phyloP scores from a whole-genome alignment of 2,113 vertebrate species.

The Burhinus bistriatus region DNA sequence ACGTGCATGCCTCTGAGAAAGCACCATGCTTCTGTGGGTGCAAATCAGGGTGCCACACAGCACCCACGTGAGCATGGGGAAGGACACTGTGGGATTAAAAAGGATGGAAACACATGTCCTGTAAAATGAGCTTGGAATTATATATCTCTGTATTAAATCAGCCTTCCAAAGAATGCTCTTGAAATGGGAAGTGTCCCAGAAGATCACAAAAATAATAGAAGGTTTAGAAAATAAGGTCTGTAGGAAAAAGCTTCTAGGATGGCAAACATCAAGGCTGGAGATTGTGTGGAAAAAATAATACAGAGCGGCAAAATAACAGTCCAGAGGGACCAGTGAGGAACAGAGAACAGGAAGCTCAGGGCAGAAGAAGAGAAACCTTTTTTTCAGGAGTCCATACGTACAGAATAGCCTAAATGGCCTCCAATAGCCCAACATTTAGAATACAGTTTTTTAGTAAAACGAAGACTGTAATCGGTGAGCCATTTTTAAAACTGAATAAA shows the following conservation, averaged over 20 bases:
- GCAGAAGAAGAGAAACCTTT: neutral
- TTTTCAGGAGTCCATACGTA: neutral
- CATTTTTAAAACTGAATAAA: neutral
- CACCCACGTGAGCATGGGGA: accelerated
- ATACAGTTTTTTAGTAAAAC: neutral
- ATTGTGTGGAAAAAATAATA: neutral
- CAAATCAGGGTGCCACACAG: neutral
- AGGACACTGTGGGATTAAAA: neutral
- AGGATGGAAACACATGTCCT: neutral
- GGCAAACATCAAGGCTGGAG: neutral
- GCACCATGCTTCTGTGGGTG: accelerated
- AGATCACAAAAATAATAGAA: conserved; percentile 7
- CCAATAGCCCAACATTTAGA: neutral
- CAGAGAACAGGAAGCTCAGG: neutral
- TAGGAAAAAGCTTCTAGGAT: neutral
- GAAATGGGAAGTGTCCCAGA: neutral
- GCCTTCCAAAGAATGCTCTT: neutral
- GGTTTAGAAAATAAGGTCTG: neutral
- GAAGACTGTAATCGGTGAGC: neutral
- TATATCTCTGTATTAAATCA: neutral
- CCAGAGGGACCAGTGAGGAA: neutral
- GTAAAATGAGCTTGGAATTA: neutral
- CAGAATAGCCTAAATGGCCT: neutral
- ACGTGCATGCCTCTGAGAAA: neutral
- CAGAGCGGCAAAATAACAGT: neutral